These are phyloP conservation scores for Scaptomyza caliginosa DNA, from an alignment of 2,888 invertebrate species.

Conservation along the genomic window DNA sequence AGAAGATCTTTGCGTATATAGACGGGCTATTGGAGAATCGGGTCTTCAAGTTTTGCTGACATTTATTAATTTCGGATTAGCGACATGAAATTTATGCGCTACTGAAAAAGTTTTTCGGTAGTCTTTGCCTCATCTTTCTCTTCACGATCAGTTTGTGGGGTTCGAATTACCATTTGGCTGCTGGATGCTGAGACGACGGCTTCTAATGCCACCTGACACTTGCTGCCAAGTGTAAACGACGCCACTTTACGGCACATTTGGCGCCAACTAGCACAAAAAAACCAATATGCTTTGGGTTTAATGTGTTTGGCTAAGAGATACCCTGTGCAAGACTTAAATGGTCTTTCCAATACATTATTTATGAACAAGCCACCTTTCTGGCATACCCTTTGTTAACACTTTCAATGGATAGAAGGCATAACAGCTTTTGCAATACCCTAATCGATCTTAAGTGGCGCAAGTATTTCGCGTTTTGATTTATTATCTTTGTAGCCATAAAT, in stretches of 20 bases:
- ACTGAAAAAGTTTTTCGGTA: slow-evolving; percentile 57
- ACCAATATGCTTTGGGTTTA: too few relatives aligned
- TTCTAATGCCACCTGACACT: slow-evolving; percentile 72
- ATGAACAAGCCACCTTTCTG: too few relatives aligned
- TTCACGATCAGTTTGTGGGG: slow-evolving; percentile 17
- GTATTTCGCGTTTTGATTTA: slow-evolving; percentile 41
- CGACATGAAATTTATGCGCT: slow-evolving; percentile 74
- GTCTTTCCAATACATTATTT: too few relatives aligned
- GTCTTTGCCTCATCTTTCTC: neutral
- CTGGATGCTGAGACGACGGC: slow-evolving; percentile 17
- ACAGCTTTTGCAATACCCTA: slow-evolving; percentile 2
- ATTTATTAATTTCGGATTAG: slow-evolving; percentile 74
- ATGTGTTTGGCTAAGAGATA: neutral
- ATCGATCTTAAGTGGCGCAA: slow-evolving; percentile 21
- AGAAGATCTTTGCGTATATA: neutral
- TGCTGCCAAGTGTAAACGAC: slow-evolving; percentile 73
- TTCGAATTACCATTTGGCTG: slow-evolving; percentile 50
- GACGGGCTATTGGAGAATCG: neutral
- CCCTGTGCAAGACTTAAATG: neutral
- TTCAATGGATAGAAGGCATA: neutral
- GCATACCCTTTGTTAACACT: neutral
- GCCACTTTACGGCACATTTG: slow-evolving; percentile 51
- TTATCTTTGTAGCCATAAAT: slow-evolving; percentile 41
- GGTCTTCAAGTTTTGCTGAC: slow-evolving; percentile 49
- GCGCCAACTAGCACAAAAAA: slow-evolving; percentile 24